Conservation (phyloP, 2,888 invertebrate species). For the Synanthedon andrenaeformis region DNA sequence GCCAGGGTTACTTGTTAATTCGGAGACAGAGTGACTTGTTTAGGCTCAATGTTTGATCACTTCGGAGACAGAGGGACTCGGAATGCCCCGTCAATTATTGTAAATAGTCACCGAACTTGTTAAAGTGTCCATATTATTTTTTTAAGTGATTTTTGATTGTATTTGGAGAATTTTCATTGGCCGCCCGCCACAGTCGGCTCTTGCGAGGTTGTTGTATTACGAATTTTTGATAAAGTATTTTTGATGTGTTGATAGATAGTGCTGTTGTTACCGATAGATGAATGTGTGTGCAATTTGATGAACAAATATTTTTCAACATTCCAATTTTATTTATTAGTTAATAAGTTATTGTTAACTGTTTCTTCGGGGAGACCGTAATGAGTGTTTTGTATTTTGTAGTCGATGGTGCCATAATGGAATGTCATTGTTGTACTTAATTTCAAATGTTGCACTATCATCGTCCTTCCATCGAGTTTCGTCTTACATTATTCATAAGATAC, state of each 20-base stretch:
- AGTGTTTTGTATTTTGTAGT: slow-evolving; percentile 21
- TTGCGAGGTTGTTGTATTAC: slow-evolving; percentile 9
- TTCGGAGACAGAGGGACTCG: slow-evolving; percentile 11
- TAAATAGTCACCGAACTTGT: slow-evolving; percentile 20
- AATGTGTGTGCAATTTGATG: slow-evolving; percentile 23
- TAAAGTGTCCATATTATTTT: slow-evolving; percentile 60
- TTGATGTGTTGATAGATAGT: slow-evolving; percentile 46
- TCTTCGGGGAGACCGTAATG: slow-evolving; percentile 9
- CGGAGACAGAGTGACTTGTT: slow-evolving; percentile 25
- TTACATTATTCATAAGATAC: neutral
- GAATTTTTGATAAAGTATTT: slow-evolving; percentile 51
- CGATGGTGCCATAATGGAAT: slow-evolving; percentile 59
- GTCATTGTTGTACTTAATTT: slow-evolving; percentile 56
- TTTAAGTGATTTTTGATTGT: slow-evolving; percentile 37
- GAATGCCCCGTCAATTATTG: slow-evolving; percentile 61
- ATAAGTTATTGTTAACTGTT: slow-evolving; percentile 19
- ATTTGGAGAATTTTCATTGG: slow-evolving; percentile 23
- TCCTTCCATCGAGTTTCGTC: slow-evolving; percentile 8
- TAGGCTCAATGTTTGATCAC: slow-evolving; percentile 34
- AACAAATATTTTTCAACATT: slow-evolving; percentile 44
- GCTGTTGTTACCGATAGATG: slow-evolving; percentile 50
- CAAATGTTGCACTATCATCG: slow-evolving; percentile 18
- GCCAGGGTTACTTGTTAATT: too few species aligned
- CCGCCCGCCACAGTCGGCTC: neutral
- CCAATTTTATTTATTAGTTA: slow-evolving; percentile 40